Percentiles rank a stretch among this genome's conserved stretches.
Evolutionary conservation across 2,113 vertebrate genomes (phyloP).

Genomic region (Prietella phreatophila): DNA sequence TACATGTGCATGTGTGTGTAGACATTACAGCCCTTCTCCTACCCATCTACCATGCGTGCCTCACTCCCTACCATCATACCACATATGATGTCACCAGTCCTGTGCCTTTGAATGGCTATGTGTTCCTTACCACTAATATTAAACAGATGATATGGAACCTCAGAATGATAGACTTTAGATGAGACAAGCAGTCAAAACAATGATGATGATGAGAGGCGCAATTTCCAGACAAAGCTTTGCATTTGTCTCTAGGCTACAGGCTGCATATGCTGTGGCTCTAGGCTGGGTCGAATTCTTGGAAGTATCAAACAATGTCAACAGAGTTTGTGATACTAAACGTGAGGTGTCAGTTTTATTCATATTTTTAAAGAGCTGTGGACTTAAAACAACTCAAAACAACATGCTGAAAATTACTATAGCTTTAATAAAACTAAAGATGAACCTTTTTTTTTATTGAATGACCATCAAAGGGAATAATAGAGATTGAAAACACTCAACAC

Average conservation of each 20-base stretch:
- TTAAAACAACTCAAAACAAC: background rate
- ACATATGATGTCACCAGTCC: conserved; percentile 76
- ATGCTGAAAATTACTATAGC: background rate
- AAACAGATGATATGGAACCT: conserved; percentile 79
- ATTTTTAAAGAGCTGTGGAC: conserved; percentile 1
- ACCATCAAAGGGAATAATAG: conserved; percentile 7
- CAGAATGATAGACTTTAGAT: conserved; percentile 75
- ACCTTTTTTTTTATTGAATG: background rate
- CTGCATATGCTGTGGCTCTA: conserved; percentile 11
- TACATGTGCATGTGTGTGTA: background rate
- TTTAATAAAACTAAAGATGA: background rate
- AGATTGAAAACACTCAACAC: conserved; percentile 2
- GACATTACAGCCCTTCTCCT: background rate
- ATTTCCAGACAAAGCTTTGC: conserved; percentile 62
- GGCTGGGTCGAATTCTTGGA: conserved; percentile 19
- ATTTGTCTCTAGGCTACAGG: conserved; percentile 45
- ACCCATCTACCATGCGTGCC: conserved; percentile 25
- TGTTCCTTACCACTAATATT: conserved; percentile 81
- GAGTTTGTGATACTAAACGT: conserved; percentile 11
- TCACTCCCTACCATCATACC: conserved; percentile 64
- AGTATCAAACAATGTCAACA: conserved; percentile 18
- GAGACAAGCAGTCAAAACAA: conserved; percentile 80
- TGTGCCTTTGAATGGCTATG: conserved; percentile 77
- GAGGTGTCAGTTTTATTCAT: conserved; percentile 9
- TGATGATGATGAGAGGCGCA: conserved; percentile 71